phyloP scores from a whole-genome alignment of 2,113 vertebrate genomes.

The Solenodon paradoxus region DNA sequence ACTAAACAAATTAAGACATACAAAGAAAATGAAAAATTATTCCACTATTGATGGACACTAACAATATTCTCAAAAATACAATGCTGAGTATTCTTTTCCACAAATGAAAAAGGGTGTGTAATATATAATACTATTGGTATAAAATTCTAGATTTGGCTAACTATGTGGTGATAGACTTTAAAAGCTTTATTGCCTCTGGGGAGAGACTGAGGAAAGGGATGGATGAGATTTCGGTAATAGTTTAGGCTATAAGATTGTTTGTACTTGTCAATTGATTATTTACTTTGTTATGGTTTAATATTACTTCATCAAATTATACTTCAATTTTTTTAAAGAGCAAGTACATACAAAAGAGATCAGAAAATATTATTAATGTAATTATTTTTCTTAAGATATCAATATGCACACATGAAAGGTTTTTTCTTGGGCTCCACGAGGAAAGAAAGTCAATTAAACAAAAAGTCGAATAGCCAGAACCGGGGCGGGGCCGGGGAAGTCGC shows the following conservation, averaged over 20 bases:
- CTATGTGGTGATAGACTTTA: background rate
- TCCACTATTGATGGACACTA: background rate
- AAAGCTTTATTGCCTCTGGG: background rate
- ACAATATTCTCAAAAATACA: background rate
- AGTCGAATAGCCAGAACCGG: no score
- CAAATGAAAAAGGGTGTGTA: background rate
- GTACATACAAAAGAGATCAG: no score
- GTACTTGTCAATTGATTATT: background rate
- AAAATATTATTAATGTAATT: no score
- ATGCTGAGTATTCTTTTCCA: background rate
- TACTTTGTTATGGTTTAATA: no score
- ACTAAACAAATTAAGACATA: background rate
- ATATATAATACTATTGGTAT: background rate
- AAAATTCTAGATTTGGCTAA: background rate
- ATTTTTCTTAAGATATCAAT: no score
- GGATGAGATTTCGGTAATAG: background rate
- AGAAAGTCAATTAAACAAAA: no score
- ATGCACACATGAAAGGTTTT: no score
- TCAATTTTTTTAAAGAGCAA: background rate
- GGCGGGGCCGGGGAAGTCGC: no score
- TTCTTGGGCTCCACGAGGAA: no score
- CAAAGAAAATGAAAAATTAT: background rate
- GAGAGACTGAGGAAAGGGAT: background rate
- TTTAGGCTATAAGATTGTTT: background rate
- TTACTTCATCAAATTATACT: background rate